Evolutionary conservation across 2,888 invertebrate species (phyloP).

Genomic region (Athalia cordata): DNA sequence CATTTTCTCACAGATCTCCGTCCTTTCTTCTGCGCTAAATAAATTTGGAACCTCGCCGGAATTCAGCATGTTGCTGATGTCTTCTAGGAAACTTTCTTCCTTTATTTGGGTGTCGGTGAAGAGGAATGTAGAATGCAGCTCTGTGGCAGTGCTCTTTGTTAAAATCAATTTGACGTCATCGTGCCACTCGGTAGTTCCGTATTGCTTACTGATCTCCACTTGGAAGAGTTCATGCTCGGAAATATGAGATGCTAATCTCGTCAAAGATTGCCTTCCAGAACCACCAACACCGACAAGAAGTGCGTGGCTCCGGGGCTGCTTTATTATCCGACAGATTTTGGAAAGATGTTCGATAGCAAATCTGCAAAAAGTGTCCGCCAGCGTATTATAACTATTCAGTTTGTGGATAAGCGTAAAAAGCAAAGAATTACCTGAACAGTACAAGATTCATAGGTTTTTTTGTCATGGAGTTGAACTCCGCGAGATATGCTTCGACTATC

Average conservation of each 20-base stretch:
- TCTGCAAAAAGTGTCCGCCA: conserved; percentile 73
- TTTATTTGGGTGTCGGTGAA: conserved; percentile 96
- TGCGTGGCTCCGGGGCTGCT: conserved; percentile 94
- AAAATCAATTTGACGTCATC: conserved; percentile 92
- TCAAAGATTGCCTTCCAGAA: conserved; percentile 93
- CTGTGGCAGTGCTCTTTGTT: conserved; percentile 87
- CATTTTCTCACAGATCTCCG: conserved; percentile 96
- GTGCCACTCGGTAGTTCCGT: conserved; percentile 90
- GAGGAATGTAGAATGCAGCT: conserved; percentile 91
- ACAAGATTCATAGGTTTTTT: conserved; percentile 98
- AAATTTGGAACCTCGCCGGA: conserved; percentile 95
- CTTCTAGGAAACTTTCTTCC: conserved; percentile 94
- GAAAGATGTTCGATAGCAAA: conserved; percentile 97
- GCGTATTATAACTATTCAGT: background rate
- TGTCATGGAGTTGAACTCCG: conserved; percentile 95
- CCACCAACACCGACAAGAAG: conserved; percentile 94
- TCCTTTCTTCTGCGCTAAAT: conserved; percentile 89
- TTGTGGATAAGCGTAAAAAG: background rate
- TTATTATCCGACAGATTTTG: conserved; percentile 90
- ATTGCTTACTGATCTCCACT: conserved; percentile 92
- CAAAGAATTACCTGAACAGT: conserved; percentile 81
- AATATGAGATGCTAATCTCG: conserved; percentile 93
- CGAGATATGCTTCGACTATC: conserved; percentile 91
- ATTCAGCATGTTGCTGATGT: conserved; percentile 93
- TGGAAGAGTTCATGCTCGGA: conserved; percentile 93